Evolutionary conservation across 2,888 invertebrate species (phyloP).

Genomic region (Masnerella sp.): DNA sequence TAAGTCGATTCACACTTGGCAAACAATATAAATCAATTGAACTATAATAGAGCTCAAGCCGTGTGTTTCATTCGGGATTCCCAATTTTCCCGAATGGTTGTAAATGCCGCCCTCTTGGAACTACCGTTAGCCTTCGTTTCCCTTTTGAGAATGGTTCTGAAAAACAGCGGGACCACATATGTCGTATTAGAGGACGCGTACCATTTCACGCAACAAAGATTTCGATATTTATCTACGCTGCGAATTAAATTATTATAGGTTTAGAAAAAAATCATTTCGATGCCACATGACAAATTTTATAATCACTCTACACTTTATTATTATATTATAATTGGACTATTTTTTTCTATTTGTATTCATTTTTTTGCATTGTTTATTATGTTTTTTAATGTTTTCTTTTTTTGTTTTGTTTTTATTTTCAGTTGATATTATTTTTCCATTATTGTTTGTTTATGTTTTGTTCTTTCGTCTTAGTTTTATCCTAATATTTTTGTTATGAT

Average conservation of each 20-base stretch:
- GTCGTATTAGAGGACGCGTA: constrained; percentile 66
- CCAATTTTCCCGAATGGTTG: constrained; percentile 75
- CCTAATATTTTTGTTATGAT: no score
- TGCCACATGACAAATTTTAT: no score
- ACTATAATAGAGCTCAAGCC: constrained; percentile 69
- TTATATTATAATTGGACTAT: no score
- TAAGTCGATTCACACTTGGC: constrained; percentile 62
- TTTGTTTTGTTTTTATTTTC: no score
- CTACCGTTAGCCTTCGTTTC: constrained; percentile 62
- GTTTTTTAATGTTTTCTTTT: no score
- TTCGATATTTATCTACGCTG: constrained; percentile 67
- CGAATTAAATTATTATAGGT: constrained; percentile 51
- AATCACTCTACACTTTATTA: no score
- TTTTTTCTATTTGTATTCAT: no score
- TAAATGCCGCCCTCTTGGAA: constrained; percentile 67
- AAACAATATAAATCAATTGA: constrained; percentile 77
- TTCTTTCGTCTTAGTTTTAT: no score
- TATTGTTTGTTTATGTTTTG: no score
- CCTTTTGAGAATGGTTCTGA: constrained; percentile 62
- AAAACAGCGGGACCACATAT: constrained; percentile 66
- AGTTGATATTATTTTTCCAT: no score
- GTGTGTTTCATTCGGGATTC: constrained; percentile 70
- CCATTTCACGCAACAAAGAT: constrained; percentile 71
- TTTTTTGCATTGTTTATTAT: no score
- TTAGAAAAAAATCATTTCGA: no score